Percentiles rank a stretch among this genome's conserved stretches.
Evolutionary conservation across 2,888 invertebrate genomes (phyloP).

Genomic region (Phasia obesa): DNA sequence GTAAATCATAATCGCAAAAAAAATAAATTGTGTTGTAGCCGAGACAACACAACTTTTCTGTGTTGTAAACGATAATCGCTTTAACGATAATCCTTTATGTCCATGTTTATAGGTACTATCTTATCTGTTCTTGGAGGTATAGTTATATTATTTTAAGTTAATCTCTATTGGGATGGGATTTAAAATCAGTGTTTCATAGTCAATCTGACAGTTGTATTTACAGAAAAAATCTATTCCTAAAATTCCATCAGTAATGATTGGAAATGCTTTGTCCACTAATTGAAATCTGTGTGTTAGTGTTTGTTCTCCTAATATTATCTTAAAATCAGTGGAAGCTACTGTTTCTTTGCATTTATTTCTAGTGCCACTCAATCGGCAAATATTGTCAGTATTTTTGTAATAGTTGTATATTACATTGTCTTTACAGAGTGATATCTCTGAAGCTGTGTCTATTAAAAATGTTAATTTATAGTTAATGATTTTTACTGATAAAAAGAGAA

Average conservation of each 20-base stretch:
- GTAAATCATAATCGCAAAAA: no score
- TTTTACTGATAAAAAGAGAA: conserved; percentile 17
- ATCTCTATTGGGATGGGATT: conserved; percentile 25
- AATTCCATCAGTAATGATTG: conserved; percentile 20
- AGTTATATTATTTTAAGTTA: conserved; percentile 10
- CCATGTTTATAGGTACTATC: neutral
- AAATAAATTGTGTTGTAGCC: no score
- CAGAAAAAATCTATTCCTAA: conserved; percentile 16
- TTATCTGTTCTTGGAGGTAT: conserved; percentile 15
- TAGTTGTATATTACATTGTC: no score
- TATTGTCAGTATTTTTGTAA: conserved; percentile 18
- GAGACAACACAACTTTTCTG: no score
- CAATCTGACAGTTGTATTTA: conserved; percentile 13
- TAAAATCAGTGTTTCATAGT: conserved; percentile 19
- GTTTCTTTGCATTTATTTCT: conserved; percentile 15
- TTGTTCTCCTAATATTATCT: conserved; percentile 20
- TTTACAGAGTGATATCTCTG: no score
- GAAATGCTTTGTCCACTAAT: conserved; percentile 9
- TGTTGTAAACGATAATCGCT: no score
- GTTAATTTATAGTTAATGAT: no score
- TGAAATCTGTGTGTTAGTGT: conserved; percentile 7
- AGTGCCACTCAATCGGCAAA: conserved; percentile 21
- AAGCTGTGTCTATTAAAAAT: no score
- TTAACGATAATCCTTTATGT: no score
- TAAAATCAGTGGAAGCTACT: neutral